Evolutionary conservation across 2,888 invertebrate genomes (phyloP), one percentile per base, ranked within the genome.

Genomic region (Meiosimyza decipiens): DNA sequence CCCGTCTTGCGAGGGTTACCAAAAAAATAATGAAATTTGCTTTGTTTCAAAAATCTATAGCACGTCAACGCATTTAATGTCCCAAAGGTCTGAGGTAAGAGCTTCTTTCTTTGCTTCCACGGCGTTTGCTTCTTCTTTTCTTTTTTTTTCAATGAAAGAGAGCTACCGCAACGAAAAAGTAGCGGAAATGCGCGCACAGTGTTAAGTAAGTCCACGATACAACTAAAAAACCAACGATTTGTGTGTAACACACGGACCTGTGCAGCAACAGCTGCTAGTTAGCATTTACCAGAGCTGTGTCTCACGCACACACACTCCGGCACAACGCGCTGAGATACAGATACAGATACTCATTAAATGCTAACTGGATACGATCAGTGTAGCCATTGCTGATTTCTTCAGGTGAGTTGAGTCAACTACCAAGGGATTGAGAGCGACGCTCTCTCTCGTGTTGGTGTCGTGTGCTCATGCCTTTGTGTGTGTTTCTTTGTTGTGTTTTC

Each of bases 161-260:
- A 77, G 70, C 69, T 51, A 18, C 75, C 69, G 75, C 76, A 73
- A 71, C 76, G 67, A 71, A 76, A 54, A 70, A 70, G 74, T 77
- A 73, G 76, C 76, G 83, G 77, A 79, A 76, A 77, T 76, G 83
- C 85, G 86, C 86, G 86, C 87, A 86, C 87, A 87, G 85, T 87
- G 84, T 86, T 86, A 86, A 84, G 86, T 85, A 84, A 85, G 85
- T 86, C 85, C 87, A 85, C 87, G 86, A 86, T 84, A 84, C 85
- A 86, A 87, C 87, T 87, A 87, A 87, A 87, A 84, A 85, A 84
- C 84, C 84, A 84, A 81, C 84, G 85, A 82, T 82, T 82, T 81
- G 85, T 83, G 81, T 82, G 82, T 83, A 85, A 83, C 79, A 85
- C 85, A 85, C 87, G 87, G 87, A 87, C 87, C 87, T 83, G 82